These are phyloP conservation scores for Trematomus bernacchii DNA, from an alignment of 2,797 vertebrate species.

Conservation along the genomic window DNA sequence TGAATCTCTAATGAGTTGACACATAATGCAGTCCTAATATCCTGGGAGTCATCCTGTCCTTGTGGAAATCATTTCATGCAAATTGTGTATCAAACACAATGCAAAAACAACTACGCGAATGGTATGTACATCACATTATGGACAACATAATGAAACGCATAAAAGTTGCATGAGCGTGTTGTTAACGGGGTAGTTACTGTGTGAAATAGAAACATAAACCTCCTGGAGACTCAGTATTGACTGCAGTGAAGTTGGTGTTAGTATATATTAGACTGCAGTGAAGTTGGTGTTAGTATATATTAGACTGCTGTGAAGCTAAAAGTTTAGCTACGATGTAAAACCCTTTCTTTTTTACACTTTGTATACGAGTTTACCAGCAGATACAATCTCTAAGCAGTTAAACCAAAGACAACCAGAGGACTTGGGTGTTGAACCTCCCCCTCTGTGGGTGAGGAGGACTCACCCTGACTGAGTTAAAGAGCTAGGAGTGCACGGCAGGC, in stretches of 20 bases:
- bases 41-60: not conserved
- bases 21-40: not conserved
- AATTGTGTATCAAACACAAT: not conserved
- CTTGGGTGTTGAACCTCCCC: not conserved
- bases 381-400: not conserved
- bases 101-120: not conserved
- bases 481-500: slow-evolving; percentile 37
- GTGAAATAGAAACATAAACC: slow-evolving; percentile 8
- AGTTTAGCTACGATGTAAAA: not conserved
- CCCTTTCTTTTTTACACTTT: slow-evolving; percentile 4
- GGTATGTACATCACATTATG: not conserved
- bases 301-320: not conserved
- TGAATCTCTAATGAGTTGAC: not conserved
- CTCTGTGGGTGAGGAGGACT: not conserved
- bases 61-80: not conserved
- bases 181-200: not conserved
- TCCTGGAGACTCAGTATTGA: not conserved
- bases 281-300: not conserved
- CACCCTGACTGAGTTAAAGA: slow-evolving; percentile 20
- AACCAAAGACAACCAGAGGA: slow-evolving; percentile 4
- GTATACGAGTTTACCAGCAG: not conserved
- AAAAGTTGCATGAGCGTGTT: not conserved
- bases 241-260: not conserved
- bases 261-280: slow-evolving; percentile 5
- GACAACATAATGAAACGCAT: not conserved